These are phyloP conservation scores for Oryctolagus cuniculus DNA, from an alignment of 2,113 vertebrate genomes.

Conservation along the genomic window mOryCun1.1 NC_091442.1:39146501-39147000, in stretches of 20 bases:
- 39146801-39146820: slow-evolving; percentile 39
- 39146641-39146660: slow-evolving; percentile 77
- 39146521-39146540: slow-evolving; percentile 67
- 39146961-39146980: neutral
- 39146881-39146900: neutral
- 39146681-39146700: slow-evolving; percentile 67
- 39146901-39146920: neutral
- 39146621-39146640: slow-evolving; percentile 63
- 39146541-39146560: slow-evolving; percentile 58
- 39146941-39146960: neutral
- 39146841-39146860: neutral
- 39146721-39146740: slow-evolving; percentile 58
- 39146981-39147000: slow-evolving; percentile 14
- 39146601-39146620: slow-evolving; percentile 64
- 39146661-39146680: slow-evolving; percentile 73
- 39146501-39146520: slow-evolving; percentile 47
- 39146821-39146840: slow-evolving; percentile 35
- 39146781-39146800: slow-evolving; percentile 53
- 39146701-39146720: slow-evolving; percentile 60
- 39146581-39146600: slow-evolving; percentile 62
- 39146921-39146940: neutral
- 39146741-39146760: slow-evolving; percentile 60
- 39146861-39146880: neutral
- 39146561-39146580: neutral
- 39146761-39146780: slow-evolving; percentile 57